Percentiles rank a stretch among this genome's conserved stretches.
Evolutionary conservation across 2,797 vertebrate genomes (phyloP).

Genomic region (Psittacula echo): DNA sequence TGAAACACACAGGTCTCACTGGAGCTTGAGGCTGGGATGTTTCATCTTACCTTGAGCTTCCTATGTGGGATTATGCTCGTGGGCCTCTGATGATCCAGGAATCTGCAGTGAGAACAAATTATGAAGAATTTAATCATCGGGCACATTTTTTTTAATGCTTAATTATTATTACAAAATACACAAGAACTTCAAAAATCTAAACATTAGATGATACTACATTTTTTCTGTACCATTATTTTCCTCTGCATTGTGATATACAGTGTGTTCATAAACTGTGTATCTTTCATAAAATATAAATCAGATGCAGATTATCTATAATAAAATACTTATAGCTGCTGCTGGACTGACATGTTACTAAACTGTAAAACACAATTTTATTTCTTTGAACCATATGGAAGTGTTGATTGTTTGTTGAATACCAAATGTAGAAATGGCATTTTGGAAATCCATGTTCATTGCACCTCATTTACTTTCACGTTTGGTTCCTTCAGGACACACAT

Average conservation of each 20-base stretch:
- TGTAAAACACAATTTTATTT: not conserved
- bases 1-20: not conserved
- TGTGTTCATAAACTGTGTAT: not conserved
- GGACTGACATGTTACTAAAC: not conserved
- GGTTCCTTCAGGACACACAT: not conserved
- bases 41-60: conserved; percentile 70
- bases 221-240: not conserved
- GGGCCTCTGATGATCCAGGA: not conserved
- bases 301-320: not conserved
- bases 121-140: not conserved
- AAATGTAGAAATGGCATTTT: not conserved
- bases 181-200: not conserved
- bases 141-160: not conserved
- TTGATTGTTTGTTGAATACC: not conserved
- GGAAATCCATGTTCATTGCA: not conserved
- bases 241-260: not conserved
- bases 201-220: not conserved
- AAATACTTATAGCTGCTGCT: conserved; percentile 13
- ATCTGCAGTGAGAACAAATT: conserved; percentile 44
- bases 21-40: not conserved
- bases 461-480: not conserved
- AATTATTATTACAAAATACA: not conserved
- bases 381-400: not conserved
- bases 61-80: not conserved
- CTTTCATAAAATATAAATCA: not conserved